Conservation (phyloP, 2,113 vertebrate species). For the Periophthalmodon schlosseri region DNA sequence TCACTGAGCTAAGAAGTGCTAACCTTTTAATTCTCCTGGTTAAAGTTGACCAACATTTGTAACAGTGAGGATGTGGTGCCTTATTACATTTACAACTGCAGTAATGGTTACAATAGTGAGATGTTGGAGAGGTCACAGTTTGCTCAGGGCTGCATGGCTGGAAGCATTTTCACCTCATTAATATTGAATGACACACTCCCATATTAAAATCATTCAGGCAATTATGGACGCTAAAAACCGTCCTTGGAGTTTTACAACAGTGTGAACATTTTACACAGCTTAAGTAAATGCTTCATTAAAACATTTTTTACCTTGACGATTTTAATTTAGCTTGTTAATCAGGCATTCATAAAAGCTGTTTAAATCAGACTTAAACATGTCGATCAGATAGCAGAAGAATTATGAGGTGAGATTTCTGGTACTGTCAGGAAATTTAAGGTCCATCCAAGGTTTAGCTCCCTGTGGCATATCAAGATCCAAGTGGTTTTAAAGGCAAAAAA, state of each 20-base stretch:
- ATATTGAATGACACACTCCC: constrained; percentile 21
- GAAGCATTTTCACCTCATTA: constrained; percentile 44
- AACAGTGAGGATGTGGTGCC: constrained; percentile 31
- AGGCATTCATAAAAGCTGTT: neutral
- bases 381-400: constrained; percentile 8
- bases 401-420: constrained; percentile 12
- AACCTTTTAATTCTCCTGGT: neutral
- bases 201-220: constrained; percentile 16
- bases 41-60: constrained; percentile 25
- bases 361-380: neutral
- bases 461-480: neutral
- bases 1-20: neutral
- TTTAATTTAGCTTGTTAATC: neutral
- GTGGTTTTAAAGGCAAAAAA: neutral
- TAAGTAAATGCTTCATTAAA: neutral
- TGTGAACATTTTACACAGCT: neutral
- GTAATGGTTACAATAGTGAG: constrained; percentile 24
- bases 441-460: neutral
- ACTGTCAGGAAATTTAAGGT: constrained; percentile 19
- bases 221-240: constrained; percentile 23
- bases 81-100: constrained; percentile 48
- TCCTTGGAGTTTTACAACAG: constrained; percentile 1
- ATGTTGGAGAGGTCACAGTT: constrained; percentile 32
- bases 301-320: neutral
- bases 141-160: constrained; percentile 41